Percentiles rank a stretch among this genome's conserved stretches.
phyloP scores from a whole-genome alignment of 2,797 vertebrate species.

The Coluber constrictor region DNA sequence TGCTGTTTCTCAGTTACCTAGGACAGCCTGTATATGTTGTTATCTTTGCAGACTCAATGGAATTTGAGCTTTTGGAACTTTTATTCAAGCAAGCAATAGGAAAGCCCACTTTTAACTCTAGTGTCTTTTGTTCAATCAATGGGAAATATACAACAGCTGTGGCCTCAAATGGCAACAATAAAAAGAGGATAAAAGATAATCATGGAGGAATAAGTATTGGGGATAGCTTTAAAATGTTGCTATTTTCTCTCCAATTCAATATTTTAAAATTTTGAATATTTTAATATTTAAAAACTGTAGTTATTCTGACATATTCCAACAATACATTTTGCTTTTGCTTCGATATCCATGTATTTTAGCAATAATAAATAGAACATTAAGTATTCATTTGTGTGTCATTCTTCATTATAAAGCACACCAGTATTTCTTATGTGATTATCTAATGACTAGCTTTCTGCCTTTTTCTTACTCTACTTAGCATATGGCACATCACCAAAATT shows the following conservation, averaged over 20 bases:
- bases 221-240: slow-evolving; percentile 28
- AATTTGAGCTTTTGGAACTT: not conserved
- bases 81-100: not conserved
- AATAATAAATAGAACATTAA: not conserved
- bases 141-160: slow-evolving; percentile 14
- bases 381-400: not conserved
- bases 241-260: slow-evolving; percentile 41
- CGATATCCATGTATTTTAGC: slow-evolving; percentile 24
- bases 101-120: not conserved
- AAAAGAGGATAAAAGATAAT: slow-evolving; percentile 22
- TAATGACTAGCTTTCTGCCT: slow-evolving; percentile 37
- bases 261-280: not conserved
- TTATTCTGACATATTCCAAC: slow-evolving; percentile 28
- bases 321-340: slow-evolving; percentile 26
- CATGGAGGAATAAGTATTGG: slow-evolving; percentile 5
- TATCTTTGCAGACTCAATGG: not conserved
- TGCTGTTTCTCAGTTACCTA: not conserved
- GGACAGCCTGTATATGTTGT: not conserved
- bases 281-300: slow-evolving; percentile 22
- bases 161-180: slow-evolving; percentile 29
- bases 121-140: not conserved
- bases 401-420: not conserved
- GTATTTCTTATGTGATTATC: slow-evolving; percentile 35
- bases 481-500: slow-evolving; percentile 52
- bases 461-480: slow-evolving; percentile 51